Evolutionary conservation across 2,888 invertebrate species (phyloP).

Genomic region (Synergus japonicus): DNA sequence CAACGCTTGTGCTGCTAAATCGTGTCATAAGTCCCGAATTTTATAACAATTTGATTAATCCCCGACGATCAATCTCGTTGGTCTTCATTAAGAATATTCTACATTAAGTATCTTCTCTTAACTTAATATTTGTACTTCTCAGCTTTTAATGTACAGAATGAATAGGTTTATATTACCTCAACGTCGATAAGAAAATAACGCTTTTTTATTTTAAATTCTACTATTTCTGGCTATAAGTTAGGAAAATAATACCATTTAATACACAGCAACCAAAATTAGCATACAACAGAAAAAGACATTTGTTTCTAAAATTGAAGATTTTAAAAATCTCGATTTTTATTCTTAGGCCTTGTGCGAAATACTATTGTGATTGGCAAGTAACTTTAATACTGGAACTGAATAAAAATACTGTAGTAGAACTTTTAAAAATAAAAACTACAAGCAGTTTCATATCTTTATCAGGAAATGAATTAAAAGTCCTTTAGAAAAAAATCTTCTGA

Average conservation of each 20-base stretch:
- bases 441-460: not conserved
- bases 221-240: not conserved
- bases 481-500: not conserved
- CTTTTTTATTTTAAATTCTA: not conserved
- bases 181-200: not conserved
- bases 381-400: conserved; percentile 23
- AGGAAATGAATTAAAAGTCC: not conserved
- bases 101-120: not conserved
- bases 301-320: not conserved
- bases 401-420: not conserved
- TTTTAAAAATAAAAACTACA: not conserved
- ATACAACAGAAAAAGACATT: not conserved
- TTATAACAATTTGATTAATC: not conserved
- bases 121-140: conserved; percentile 1
- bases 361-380: not conserved
- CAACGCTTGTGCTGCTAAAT: not conserved
- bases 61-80: not conserved
- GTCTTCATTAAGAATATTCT: not conserved
- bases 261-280: not conserved
- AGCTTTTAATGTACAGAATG: not conserved
- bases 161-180: not conserved
- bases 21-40: not conserved
- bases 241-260: not conserved
- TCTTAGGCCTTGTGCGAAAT: conserved; percentile 17
- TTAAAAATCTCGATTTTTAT: not conserved